Evolutionary conservation across 2,888 invertebrate species (phyloP).

Genomic region (Druceiella hillmani): DNA sequence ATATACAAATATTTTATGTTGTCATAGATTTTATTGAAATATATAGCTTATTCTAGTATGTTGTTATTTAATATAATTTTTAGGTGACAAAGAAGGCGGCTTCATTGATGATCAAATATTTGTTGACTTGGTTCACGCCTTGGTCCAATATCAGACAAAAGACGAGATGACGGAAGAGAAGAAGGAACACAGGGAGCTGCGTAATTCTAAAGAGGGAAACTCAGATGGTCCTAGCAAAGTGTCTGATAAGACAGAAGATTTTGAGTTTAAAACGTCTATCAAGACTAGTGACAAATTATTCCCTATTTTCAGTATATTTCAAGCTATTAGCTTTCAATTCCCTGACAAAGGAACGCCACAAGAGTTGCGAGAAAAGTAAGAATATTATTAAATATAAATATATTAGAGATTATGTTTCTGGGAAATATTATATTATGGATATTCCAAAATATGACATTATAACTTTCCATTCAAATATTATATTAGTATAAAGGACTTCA

Average conservation of each 20-base stretch:
- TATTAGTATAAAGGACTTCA: too few relatives aligned
- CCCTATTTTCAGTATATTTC: conserved; percentile 73
- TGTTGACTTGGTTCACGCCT: conserved; percentile 83
- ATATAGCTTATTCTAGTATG: too few relatives aligned
- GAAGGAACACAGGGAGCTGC: conserved; percentile 33
- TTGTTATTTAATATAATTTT: too few relatives aligned
- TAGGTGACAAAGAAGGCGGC: conserved; percentile 84
- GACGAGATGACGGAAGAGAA: conserved; percentile 54
- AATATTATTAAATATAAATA: too few relatives aligned
- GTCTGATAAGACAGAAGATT: neutral
- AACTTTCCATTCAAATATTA: too few relatives aligned
- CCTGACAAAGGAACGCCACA: conserved; percentile 89
- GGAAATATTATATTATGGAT: too few relatives aligned
- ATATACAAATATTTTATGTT: too few relatives aligned
- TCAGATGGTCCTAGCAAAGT: conserved; percentile 28
- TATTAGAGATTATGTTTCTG: too few relatives aligned
- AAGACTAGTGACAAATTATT: conserved; percentile 55
- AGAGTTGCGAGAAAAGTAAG: conserved; percentile 81
- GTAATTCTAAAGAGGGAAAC: conserved; percentile 35
- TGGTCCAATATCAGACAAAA: conserved; percentile 60
- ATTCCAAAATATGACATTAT: too few relatives aligned
- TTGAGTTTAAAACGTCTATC: neutral
- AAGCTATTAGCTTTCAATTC: conserved; percentile 86
- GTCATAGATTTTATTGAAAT: too few relatives aligned
- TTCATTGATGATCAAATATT: conserved; percentile 94